phyloP scores from a whole-genome alignment of 2,113 vertebrate species.

The Formicarius rufipectus region DNA sequence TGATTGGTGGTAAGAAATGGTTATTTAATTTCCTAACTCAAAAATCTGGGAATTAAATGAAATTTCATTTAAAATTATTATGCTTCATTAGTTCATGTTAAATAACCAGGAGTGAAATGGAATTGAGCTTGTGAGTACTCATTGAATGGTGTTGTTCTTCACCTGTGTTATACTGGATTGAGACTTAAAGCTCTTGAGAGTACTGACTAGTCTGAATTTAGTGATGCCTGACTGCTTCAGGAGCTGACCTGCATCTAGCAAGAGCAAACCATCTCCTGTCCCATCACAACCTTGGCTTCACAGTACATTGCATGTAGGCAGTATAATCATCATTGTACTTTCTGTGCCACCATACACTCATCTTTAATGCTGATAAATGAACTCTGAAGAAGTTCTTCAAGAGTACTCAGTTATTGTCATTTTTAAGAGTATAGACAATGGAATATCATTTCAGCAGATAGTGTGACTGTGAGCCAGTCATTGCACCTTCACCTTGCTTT shows the following conservation, averaged over 20 bases:
- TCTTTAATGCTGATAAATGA: background rate
- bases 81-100: background rate
- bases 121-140: background rate
- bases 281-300: background rate
- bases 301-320: background rate
- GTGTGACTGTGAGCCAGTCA: background rate
- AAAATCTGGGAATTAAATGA: background rate
- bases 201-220: background rate
- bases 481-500: background rate
- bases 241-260: background rate
- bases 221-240: background rate
- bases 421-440: background rate
- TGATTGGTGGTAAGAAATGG: background rate
- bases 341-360: background rate
- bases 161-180: background rate
- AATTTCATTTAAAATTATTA: background rate
- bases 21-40: background rate
- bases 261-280: background rate
- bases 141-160: background rate
- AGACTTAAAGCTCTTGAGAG: background rate
- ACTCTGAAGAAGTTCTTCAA: background rate
- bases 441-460: background rate
- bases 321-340: background rate
- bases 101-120: background rate
- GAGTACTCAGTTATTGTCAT: background rate